Base-by-base conservation (phyloP, 2,888 invertebrate genomes). In the Melolontha melolontha region DNA sequence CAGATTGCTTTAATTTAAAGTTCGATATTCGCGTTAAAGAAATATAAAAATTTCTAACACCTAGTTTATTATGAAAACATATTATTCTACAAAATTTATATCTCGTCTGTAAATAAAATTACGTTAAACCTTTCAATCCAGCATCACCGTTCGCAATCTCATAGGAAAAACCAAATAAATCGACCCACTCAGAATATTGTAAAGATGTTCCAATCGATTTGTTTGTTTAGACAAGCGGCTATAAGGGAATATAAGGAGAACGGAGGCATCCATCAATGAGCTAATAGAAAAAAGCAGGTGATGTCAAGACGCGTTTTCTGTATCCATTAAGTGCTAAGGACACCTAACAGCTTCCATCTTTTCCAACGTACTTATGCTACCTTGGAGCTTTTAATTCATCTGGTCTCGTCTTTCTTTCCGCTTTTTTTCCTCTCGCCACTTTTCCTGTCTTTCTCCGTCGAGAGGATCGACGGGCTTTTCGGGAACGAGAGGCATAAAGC, bases 321-420 rank as follows among this genome's bases (percentile, higher is more conserved):
- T 71, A 73, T 76, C 76, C 76, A 76, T 76, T 76, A 76, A 75
- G 70, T 74, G 74, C 74, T 74, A 75, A 74, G 73, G 74, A 73
- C 74, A 74, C 75, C 74, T 73, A 75, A 75, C 74, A 75, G 75
- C 75, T 74, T 71, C 74, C 74, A 73, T 73, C 71, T 71, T 70
- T 68, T 34, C 34, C 10, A 10, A 34, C 34, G 34, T 34, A 34
- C 34, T 34, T 34, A 34, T 63, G 29, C 52, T 49, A 59, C 62
- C 66, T 52, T 57, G 65, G 55, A 71, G 59, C 59, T 62, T 62
- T 62, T 62, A 62, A 62, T 62, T 62, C 59, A 22, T 34, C 34
- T 34, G 10, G 34, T 34, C 34, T 34, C 47, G 16, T 47, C 47
- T 34, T 34, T 62, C 47, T 12, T 34, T 59, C 10, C 39, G 16